Base-by-base conservation (phyloP, 2,797 vertebrate genomes). In the Sebastes nivosus region DNA sequence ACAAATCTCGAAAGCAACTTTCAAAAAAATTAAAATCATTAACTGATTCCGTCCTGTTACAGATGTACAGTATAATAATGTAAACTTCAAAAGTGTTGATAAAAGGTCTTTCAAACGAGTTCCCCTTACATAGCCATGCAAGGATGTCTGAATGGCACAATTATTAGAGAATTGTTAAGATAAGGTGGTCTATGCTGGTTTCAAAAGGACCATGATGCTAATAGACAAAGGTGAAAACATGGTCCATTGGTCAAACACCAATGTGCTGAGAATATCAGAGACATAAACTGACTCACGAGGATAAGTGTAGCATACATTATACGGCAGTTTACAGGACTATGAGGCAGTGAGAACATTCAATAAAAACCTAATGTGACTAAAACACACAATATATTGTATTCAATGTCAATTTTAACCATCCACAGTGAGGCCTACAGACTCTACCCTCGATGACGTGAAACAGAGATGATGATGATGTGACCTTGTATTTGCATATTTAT, bases 401-500 rank as follows among this genome's bases (percentile, higher is more conserved):
- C 81, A 73, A 52, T 79, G 79, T 83, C 30, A 55, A 67, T 70
- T 71, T 79, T 46, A 80, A 77, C 67, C 72, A 34, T 77, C 81
- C 64, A 88, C 83, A 84, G 82, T 83, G 87, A 89, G 81, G 52
- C 75, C 61, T 66, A 82, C 63, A 85, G 75, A 77, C 83, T 81
- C 59, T 67, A 81, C 52, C 30, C 76, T 60, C 75, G 16, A 81
- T 74, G 75, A 88, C 2, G n/a, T 32, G 73, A 77, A 83, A 89
- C 77, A 82, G 59, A 81, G 81, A 79, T 52, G 86, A 83, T 29
- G 70, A 81, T 78, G 57, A 64, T 60, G 83, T 90, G 88, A 93
- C 93, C 89, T 94, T 92, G 90, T 90, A 93, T 94, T 94, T 95
- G 94, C 94, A 94, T 95, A 95, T 94, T 94, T 91, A 93, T 94